Percentiles rank a stretch among this genome's conserved stretches.
These are phyloP conservation scores for Sminthurides aquaticus DNA, from an alignment of 2,888 invertebrate species.

Conservation along the genomic window DNA sequence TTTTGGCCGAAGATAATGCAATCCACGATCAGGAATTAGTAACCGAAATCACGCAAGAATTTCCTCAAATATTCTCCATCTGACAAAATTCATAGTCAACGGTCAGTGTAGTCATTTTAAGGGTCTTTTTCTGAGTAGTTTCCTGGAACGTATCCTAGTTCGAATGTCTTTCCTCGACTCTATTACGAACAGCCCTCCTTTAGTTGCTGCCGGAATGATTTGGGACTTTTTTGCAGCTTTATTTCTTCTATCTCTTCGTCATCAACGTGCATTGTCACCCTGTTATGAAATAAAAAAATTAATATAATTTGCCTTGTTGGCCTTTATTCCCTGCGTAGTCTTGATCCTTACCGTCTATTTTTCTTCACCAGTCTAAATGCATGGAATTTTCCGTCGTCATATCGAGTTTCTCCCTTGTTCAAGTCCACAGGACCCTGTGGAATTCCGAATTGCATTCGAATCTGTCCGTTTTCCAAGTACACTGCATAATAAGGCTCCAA, in stretches of 20 bases:
- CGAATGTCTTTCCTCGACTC: too few species aligned
- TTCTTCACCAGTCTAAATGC: conserved; percentile 61
- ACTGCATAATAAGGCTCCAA: conserved; percentile 56
- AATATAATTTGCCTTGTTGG: too few species aligned
- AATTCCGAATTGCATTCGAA: conserved; percentile 57
- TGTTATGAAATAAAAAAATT: conserved; percentile 46
- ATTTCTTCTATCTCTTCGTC: conserved; percentile 58
- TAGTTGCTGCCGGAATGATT: conserved; percentile 53
- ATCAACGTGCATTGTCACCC: conserved; percentile 63
- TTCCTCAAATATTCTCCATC: conserved; percentile 57
- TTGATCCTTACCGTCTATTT: conserved; percentile 51
- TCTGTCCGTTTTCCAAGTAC: conserved; percentile 56
- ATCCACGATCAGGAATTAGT: conserved; percentile 69
- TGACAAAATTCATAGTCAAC: too few species aligned
- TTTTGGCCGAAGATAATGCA: conserved; percentile 76
- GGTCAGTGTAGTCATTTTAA: too few species aligned
- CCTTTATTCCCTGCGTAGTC: too few species aligned
- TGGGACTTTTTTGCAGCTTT: conserved; percentile 56
- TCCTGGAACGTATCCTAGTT: too few species aligned
- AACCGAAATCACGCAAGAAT: conserved; percentile 75
- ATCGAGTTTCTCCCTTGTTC: conserved; percentile 55
- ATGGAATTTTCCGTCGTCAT: conserved; percentile 69
- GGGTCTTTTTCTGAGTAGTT: too few species aligned
- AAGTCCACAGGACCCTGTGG: conserved; percentile 55
- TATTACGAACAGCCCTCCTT: conserved; percentile 63